A percentile compares a stretch with the other conserved stretches of the same genome.
Evolutionary conservation across 2,797 vertebrate genomes (phyloP).

Genomic region (Heterohyrax brucei): DNA sequence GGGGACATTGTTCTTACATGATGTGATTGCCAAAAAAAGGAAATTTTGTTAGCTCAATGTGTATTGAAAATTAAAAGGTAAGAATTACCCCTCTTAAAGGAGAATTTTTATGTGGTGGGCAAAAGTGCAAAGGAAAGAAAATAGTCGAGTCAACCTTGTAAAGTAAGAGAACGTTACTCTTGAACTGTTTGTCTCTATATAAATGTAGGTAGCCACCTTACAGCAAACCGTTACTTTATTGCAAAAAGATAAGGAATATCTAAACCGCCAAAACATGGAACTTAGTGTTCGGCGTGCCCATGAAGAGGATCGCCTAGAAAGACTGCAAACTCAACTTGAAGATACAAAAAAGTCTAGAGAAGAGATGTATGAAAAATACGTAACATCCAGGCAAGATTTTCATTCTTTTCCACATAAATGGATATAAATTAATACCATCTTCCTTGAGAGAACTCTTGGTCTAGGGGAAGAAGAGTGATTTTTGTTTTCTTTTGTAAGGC

Average conservation of each 20-base stretch:
- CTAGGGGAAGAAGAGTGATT: background rate
- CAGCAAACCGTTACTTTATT: slow-evolving; percentile 96
- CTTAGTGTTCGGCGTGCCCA: slow-evolving; percentile 96
- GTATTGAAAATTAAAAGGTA: background rate
- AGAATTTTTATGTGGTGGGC: background rate
- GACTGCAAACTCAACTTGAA: slow-evolving; percentile 96
- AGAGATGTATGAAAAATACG: slow-evolving; percentile 98
- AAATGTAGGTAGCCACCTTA: slow-evolving; percentile 93
- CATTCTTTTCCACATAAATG: slow-evolving; percentile 13
- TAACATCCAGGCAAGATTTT: slow-evolving; percentile 94
- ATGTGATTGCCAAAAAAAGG: slow-evolving; percentile 40
- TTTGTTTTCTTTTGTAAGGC: background rate
- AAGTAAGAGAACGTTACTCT: background rate
- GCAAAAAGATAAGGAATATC: slow-evolving; percentile 98
- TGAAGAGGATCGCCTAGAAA: slow-evolving; percentile 96
- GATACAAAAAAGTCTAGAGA: slow-evolving; percentile 97
- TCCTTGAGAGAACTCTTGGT: background rate
- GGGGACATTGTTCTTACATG: slow-evolving; percentile 41
- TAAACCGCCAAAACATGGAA: slow-evolving; percentile 97
- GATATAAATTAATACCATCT: slow-evolving; percentile 1
- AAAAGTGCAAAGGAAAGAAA: background rate
- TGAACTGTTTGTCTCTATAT: slow-evolving; percentile 82
- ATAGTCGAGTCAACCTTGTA: background rate
- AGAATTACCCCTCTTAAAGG: background rate
- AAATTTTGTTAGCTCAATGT: slow-evolving; percentile 37